Evolutionary conservation across 2,797 vertebrate genomes (phyloP).

Genomic region (Petrocephalus schoutedeni): DNA sequence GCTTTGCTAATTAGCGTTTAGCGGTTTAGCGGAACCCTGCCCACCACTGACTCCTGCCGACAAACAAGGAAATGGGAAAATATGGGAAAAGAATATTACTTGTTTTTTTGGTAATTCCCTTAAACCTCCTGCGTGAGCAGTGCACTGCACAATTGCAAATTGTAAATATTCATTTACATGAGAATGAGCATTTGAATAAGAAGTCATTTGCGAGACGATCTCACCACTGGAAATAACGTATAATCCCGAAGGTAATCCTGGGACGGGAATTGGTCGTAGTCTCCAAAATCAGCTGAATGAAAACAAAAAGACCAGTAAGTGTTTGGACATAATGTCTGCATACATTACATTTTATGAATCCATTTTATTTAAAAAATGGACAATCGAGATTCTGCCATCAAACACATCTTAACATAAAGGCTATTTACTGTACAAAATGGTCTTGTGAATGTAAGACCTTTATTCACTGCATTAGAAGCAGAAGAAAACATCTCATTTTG

Average conservation of each 20-base stretch:
- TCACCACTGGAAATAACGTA: slow-evolving; percentile 92
- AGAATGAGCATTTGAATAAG: slow-evolving; percentile 11
- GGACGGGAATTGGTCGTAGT: slow-evolving; percentile 82
- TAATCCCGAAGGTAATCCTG: slow-evolving; percentile 93
- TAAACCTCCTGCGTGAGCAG: neutral
- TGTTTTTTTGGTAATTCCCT: neutral
- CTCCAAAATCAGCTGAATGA: slow-evolving; percentile 83
- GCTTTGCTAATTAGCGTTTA: neutral
- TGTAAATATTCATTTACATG: neutral
- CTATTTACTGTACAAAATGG: no score
- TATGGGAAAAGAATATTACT: neutral
- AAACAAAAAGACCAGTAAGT: neutral
- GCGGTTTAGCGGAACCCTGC: neutral
- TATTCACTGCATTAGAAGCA: neutral
- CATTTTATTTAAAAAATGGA: neutral
- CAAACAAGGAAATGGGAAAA: neutral
- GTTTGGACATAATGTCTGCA: neutral
- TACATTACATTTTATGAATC: neutral
- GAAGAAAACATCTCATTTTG: neutral
- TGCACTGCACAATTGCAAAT: neutral
- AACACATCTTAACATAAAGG: neutral
- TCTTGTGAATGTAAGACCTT: neutral
- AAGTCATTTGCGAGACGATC: slow-evolving; percentile 37
- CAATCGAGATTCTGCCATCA: neutral
- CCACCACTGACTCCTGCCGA: neutral